Percentiles rank a stretch among this genome's conserved stretches.
These are phyloP conservation scores for Mus caroli DNA, from an alignment of 2,797 vertebrate species.

Conservation along the genomic window DNA sequence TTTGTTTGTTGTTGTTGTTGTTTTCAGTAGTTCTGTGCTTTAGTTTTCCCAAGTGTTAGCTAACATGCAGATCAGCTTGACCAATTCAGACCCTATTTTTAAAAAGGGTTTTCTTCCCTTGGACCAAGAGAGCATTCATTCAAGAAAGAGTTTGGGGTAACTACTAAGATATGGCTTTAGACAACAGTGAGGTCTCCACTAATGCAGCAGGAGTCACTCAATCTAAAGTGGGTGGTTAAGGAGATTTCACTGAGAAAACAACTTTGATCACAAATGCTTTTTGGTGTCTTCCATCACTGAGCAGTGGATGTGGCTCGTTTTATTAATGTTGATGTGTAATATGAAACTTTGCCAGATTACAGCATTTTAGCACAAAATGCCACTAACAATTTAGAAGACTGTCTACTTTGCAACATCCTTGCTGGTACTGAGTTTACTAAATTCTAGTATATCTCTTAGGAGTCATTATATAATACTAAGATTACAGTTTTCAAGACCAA, in stretches of 20 bases:
- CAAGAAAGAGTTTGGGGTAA: neutral
- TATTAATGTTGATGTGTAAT: slow-evolving; percentile 2
- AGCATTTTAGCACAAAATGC: neutral
- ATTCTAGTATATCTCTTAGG: slow-evolving; percentile 23
- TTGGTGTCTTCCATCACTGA: slow-evolving; percentile 2
- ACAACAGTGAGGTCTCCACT: neutral
- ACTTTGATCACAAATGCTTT: neutral
- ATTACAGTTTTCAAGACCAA: slow-evolving; percentile 45
- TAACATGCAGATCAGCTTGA: neutral
- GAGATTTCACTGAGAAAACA: neutral
- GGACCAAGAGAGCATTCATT: neutral
- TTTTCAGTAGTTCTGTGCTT: slow-evolving; percentile 22
- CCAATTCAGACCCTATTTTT: neutral
- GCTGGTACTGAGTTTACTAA: neutral
- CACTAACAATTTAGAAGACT: slow-evolving; percentile 36
- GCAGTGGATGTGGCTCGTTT: neutral
- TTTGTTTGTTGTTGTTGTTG: neutral
- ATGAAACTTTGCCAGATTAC: slow-evolving; percentile 18
- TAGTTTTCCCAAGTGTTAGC: slow-evolving; percentile 3
- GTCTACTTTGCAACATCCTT: slow-evolving; percentile 7
- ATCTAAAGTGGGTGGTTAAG: neutral
- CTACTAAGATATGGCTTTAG: neutral
- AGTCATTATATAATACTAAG: neutral
- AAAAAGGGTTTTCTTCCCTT: neutral
- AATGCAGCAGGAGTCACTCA: neutral